Percentiles rank a stretch among this genome's conserved stretches.
phyloP scores from a whole-genome alignment of 2,113 vertebrate species.

The Oryzias javanicus region DNA sequence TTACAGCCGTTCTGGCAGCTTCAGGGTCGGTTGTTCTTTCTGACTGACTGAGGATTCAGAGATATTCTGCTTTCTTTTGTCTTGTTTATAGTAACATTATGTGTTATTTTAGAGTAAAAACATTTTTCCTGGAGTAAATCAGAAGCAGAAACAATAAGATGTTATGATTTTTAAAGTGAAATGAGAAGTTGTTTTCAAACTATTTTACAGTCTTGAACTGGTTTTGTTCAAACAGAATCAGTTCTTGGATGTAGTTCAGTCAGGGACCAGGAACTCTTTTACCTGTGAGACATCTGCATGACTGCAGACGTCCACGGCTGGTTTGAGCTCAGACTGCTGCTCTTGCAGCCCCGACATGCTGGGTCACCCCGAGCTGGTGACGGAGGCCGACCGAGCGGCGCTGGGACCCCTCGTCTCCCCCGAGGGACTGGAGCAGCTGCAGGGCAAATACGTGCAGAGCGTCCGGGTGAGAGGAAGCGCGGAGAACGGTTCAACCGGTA shows the following conservation, averaged over 20 bases:
- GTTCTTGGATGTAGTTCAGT: too few species aligned
- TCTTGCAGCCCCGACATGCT: constrained; percentile 88
- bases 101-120: neutral
- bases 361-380: constrained; percentile 82
- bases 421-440: constrained; percentile 85
- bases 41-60: too few species aligned
- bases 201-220: too few species aligned
- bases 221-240: too few species aligned
- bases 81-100: neutral
- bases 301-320: too few species aligned
- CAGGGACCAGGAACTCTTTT: too few species aligned
- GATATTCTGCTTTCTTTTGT: neutral
- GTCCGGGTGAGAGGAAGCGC: constrained; percentile 78
- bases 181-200: too few species aligned
- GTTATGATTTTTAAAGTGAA: too few species aligned
- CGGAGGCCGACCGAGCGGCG: constrained; percentile 81
- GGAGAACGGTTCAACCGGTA: neutral
- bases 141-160: too few species aligned
- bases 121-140: neutral
- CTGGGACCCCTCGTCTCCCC: constrained; percentile 84
- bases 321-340: neutral
- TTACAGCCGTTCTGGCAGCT: too few species aligned
- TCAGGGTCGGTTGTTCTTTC: too few species aligned
- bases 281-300: too few species aligned
- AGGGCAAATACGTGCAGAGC: constrained; percentile 86